phyloP scores from a whole-genome alignment of 1,140 invertebrate genomes.

The Eulimnadia texana region DNA sequence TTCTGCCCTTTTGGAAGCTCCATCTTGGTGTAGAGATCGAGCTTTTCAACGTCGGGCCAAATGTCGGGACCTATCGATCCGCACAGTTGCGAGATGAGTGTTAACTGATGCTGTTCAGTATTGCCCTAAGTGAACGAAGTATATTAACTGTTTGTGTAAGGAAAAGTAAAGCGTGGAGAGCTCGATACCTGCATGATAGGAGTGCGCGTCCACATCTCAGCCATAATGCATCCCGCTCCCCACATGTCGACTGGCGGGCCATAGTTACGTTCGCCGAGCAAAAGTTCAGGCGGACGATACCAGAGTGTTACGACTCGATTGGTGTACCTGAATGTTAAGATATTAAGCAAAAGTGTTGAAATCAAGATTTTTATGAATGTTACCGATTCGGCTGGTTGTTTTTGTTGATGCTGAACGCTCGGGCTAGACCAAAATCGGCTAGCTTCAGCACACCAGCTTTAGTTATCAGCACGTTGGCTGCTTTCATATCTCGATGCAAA shows the following conservation, averaged over 20 bases:
- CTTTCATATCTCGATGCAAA: slow-evolving; percentile 94
- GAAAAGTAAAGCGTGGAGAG: not conserved
- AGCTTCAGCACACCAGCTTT: slow-evolving; percentile 88
- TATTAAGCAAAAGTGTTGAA: not conserved
- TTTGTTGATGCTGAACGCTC: slow-evolving; percentile 82
- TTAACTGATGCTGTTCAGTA: slow-evolving; percentile 90
- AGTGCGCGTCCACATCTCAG: slow-evolving; percentile 93
- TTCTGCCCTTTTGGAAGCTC: slow-evolving; percentile 83
- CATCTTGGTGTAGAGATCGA: slow-evolving; percentile 84
- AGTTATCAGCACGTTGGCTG: slow-evolving; percentile 95
- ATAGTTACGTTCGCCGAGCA: slow-evolving; percentile 87
- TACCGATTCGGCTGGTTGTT: slow-evolving; percentile 63
- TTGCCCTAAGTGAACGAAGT: slow-evolving; percentile 56
- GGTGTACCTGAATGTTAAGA: slow-evolving; percentile 52
- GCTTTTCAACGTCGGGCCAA: slow-evolving; percentile 86
- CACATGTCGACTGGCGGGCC: slow-evolving; percentile 94
- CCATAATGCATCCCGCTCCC: slow-evolving; percentile 98
- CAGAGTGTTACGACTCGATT: slow-evolving; percentile 95
- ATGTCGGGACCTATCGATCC: slow-evolving; percentile 86
- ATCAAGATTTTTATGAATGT: not conserved
- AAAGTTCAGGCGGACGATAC: slow-evolving; percentile 84
- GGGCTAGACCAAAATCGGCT: slow-evolving; percentile 82
- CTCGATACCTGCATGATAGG: slow-evolving; percentile 44
- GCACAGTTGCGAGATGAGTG: slow-evolving; percentile 88
- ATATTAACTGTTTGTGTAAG: slow-evolving; percentile 1